Base-by-base conservation (phyloP, 2,888 invertebrate species). In the Leptinotarsa juncta region DNA sequence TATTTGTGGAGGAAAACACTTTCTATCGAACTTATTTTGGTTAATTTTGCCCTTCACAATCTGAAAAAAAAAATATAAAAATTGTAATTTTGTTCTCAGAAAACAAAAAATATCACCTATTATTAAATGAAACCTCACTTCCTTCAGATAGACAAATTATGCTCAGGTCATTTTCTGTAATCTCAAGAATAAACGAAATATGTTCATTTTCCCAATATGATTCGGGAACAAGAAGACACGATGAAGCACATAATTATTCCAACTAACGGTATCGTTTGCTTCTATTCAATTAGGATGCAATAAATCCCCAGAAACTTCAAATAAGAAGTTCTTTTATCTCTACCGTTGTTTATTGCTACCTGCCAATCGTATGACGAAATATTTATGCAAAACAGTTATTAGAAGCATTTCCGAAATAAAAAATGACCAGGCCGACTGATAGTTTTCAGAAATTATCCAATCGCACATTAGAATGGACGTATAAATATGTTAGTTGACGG, bases 281-380 rank as follows among this genome's bases (percentile, higher is more conserved):
- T 57, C 57, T 57, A 57, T 57, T 57, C 57, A 57, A 57, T 26
- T 57, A 57, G 57, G 26, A 57, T 57, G 57, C 23, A 23, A 57
- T 57, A 57, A 57, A 57, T 57, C 57, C 57, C 20, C 57, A 57
- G 57, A 57, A 23, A 57, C 26, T 18, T 57, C 57, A 18, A 23
- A 57, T 57, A 57, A 23, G 20, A 26, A 26, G 20, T 23, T 23
- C 57, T 57, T 57, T 57, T 57, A 57, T 57, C 57, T 57, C 20
- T 23, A 23, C 57, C 57, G 57, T 57, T 57, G 23, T 57, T 57
- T 57, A 57, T 57, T 20, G 57, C 57, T 57, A 57, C 20, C 57
- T 57, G 57, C 23, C 57, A 23, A 57, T 57, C 57, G 57, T 4
- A 57, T 57, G 57, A 57, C 3, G 57, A 57, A 57, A 57, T 57